Percentiles rank a stretch among this genome's conserved stretches.
Conservation (phyloP, 1,140 invertebrate genomes). For the Rhagoletis zephyria region DNA sequence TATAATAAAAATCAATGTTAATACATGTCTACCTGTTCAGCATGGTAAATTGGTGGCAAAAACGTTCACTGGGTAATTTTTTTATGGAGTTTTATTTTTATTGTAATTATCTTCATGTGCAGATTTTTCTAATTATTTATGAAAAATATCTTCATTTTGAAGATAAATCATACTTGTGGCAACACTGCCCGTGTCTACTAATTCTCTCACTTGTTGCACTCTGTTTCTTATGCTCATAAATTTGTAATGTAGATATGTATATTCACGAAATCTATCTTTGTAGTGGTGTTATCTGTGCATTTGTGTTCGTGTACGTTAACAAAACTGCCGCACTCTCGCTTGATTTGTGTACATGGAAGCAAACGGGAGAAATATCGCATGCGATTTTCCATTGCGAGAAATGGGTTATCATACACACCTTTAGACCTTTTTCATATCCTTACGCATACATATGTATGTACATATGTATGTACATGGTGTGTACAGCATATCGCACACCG, state of each 20-base stretch:
- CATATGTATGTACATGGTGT: no score
- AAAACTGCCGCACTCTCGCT: not conserved
- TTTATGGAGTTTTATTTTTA: no score
- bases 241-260: no score
- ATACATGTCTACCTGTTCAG: no score
- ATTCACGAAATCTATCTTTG: not conserved
- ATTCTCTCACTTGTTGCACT: not conserved
- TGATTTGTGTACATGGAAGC: not conserved
- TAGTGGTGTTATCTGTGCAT: not conserved
- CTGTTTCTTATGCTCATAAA: not conserved
- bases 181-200: not conserved
- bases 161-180: not conserved
- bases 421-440: not conserved
- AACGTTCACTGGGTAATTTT: no score
- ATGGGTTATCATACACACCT: not conserved
- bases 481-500: no score
- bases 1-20: no score
- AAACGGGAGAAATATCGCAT: constrained; percentile 12
- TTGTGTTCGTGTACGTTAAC: not conserved
- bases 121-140: no score
- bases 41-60: no score
- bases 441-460: not conserved
- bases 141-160: no score
- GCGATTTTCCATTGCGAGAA: constrained; percentile 6
- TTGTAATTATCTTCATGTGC: no score